A percentile compares a stretch with the other conserved stretches of the same genome.
These are phyloP conservation scores for human (Homo sapiens) DNA, from an alignment of 2,113 vertebrate genomes.

Conservation along the genomic window DNA sequence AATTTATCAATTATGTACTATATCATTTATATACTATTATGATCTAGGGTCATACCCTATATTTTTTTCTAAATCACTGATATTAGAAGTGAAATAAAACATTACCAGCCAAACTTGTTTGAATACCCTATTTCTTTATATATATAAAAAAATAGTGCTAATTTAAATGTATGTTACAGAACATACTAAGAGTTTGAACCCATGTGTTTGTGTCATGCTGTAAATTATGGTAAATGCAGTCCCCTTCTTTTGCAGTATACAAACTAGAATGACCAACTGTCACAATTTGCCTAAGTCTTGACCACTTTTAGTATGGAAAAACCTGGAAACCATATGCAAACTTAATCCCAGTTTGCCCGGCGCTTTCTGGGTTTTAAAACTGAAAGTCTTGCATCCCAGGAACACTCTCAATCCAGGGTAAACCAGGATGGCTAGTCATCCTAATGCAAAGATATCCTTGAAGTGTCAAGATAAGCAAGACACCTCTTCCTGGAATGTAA, in stretches of 20 bases:
- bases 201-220: not conserved
- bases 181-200: not conserved
- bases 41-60: too few species aligned
- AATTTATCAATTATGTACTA: not conserved
- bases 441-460: not conserved
- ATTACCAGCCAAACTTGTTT: not conserved
- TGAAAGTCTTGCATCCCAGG: not conserved
- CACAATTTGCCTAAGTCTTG: not conserved
- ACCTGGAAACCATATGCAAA: not conserved
- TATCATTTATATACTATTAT: not conserved
- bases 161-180: not conserved
- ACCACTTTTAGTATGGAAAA: not conserved
- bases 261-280: not conserved
- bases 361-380: not conserved
- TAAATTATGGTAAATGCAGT: not conserved
- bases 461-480: conserved; percentile 53
- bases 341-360: not conserved
- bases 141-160: not conserved
- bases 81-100: not conserved
- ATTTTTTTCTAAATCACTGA: not conserved
- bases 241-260: not conserved
- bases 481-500: not conserved
- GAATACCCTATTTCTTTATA: not conserved
- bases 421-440: not conserved
- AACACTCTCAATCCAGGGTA: not conserved